Conservation (phyloP, 2,113 vertebrate species). For the Cromileptes altivelis region DNA sequence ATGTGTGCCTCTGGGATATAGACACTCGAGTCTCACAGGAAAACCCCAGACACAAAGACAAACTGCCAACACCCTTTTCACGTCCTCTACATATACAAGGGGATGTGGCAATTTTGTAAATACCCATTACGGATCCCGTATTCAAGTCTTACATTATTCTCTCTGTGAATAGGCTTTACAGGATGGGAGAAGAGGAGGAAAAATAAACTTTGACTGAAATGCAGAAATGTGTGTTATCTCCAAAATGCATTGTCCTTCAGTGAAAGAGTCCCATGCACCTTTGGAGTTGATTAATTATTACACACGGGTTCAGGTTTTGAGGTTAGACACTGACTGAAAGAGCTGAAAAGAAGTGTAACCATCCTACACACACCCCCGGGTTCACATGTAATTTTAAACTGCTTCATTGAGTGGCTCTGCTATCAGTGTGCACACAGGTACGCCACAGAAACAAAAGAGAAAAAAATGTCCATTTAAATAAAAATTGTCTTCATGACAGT, state of each 20-base stretch:
- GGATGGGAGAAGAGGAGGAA: neutral
- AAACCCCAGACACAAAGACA: slow-evolving; percentile 76
- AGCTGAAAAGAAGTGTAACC: slow-evolving; percentile 31
- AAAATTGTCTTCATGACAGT: slow-evolving; percentile 34
- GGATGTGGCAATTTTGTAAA: slow-evolving; percentile 47
- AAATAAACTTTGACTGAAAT: slow-evolving; percentile 39
- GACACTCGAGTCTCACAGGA: slow-evolving; percentile 64
- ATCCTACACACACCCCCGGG: slow-evolving; percentile 25
- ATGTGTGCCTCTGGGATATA: slow-evolving; percentile 60
- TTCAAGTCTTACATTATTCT: slow-evolving; percentile 24
- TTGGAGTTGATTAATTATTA: slow-evolving; percentile 38
- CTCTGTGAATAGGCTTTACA: slow-evolving; percentile 17
- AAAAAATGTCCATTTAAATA: slow-evolving; percentile 16
- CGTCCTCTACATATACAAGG: slow-evolving; percentile 50
- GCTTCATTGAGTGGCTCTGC: slow-evolving; percentile 37
- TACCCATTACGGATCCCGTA: slow-evolving; percentile 36
- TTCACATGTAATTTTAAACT: slow-evolving; percentile 49
- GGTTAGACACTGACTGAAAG: slow-evolving; percentile 32
- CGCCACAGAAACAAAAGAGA: slow-evolving; percentile 30
- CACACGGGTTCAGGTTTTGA: slow-evolving; percentile 9
- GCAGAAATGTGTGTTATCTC: slow-evolving; percentile 3
- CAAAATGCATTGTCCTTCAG: slow-evolving; percentile 13
- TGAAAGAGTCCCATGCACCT: slow-evolving; percentile 33
- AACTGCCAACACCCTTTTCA: slow-evolving; percentile 77
- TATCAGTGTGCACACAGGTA: slow-evolving; percentile 61